Conservation (phyloP, 2,797 vertebrate species). For the Enteromius viviparus region DNA sequence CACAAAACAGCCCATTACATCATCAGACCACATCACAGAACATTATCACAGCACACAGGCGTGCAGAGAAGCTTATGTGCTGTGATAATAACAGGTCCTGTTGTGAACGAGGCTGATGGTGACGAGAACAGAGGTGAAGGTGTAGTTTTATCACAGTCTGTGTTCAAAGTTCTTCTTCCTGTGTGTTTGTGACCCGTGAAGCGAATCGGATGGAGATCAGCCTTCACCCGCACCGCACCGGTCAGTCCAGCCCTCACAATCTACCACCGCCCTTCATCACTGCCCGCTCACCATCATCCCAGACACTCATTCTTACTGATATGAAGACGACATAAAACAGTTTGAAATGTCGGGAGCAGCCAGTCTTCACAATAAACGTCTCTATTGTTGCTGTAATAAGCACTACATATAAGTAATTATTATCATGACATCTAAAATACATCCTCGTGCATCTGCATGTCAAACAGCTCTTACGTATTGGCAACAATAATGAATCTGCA, state of each 20-base stretch:
- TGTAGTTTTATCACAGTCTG: slow-evolving; percentile 53
- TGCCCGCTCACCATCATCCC: too few species aligned
- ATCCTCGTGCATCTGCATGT: too few species aligned
- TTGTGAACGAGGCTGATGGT: neutral
- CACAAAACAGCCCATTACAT: too few species aligned
- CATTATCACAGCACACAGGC: neutral
- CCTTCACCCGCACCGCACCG: slow-evolving; percentile 52
- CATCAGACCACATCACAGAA: too few species aligned
- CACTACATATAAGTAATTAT: too few species aligned
- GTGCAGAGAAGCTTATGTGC: neutral
- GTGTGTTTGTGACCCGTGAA: slow-evolving; percentile 55
- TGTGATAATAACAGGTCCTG: neutral
- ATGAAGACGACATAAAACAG: neutral
- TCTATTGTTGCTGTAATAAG: neutral
- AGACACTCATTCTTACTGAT: neutral
- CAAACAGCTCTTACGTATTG: too few species aligned
- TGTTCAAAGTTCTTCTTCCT: slow-evolving; percentile 63
- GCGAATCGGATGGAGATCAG: slow-evolving; percentile 65
- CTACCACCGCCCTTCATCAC: neutral
- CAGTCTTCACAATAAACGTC: neutral
- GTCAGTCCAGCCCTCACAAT: slow-evolving; percentile 54
- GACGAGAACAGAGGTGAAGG: slow-evolving; percentile 15
- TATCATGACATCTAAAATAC: too few species aligned
- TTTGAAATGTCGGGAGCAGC: neutral
- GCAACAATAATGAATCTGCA: neutral